Conservation (phyloP, 2,113 vertebrate genomes). For the Columba janthina region DNA sequence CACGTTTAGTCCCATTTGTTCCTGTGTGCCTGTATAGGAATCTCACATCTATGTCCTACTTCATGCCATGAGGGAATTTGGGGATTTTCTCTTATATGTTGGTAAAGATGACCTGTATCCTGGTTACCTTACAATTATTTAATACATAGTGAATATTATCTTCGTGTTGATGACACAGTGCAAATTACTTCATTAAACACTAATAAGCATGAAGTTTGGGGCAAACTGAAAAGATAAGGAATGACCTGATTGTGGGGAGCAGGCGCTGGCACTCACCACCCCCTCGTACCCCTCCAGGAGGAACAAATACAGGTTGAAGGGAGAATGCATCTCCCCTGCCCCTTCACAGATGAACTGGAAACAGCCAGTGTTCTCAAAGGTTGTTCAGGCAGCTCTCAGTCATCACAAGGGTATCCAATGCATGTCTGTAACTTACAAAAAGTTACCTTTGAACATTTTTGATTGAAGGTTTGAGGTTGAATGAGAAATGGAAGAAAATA, state of each 20-base stretch:
- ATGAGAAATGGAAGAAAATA: neutral
- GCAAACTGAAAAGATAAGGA: neutral
- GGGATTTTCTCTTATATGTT: neutral
- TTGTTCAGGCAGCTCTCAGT: neutral
- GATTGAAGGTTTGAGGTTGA: neutral
- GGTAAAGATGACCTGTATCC: neutral
- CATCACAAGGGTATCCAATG: neutral
- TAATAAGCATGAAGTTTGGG: neutral
- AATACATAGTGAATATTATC: neutral
- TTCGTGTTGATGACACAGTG: neutral
- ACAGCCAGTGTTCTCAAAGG: neutral
- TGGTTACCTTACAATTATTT: neutral
- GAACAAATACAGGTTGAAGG: neutral
- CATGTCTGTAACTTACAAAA: neutral
- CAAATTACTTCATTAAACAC: neutral
- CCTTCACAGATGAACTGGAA: neutral
- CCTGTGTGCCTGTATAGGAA: neutral
- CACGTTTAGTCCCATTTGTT: neutral
- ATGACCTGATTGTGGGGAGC: neutral
- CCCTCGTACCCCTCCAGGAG: neutral
- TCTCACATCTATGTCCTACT: neutral
- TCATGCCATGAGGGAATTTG: neutral
- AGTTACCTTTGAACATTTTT: neutral
- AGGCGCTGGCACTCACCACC: neutral
- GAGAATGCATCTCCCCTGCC: neutral